Base-by-base conservation (phyloP, 2,797 vertebrate genomes). In the Trachops cirrhosus region DNA sequence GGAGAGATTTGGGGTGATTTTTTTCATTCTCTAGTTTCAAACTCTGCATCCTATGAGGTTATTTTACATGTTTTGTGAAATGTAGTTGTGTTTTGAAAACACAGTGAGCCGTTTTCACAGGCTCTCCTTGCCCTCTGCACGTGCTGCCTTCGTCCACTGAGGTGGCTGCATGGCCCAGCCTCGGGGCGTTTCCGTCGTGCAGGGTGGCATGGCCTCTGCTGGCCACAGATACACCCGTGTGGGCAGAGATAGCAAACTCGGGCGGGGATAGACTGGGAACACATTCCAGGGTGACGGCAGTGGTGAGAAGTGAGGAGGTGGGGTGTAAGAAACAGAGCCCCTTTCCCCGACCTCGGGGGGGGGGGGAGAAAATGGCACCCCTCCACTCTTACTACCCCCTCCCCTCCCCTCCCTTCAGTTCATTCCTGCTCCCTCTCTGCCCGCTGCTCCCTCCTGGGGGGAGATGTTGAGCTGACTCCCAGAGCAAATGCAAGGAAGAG, bases 11-110 rank as follows among this genome's bases (percentile, higher is more conserved):
- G 0, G 29, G 46, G 71, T 7, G 14, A 92, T 86, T 70, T 86
- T 92, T 93, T 75, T 90, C 85, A 67, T 32, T 78, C 93, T 96
- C 88, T 18, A 67, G 37, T 97, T 94, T 97, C 88, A 91, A 84
- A 87, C 82, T 77, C 83, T 54, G 71, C 79, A 54, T 91, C 74
- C 92, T 26, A 50, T 12, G 92, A 96, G 48, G 48, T 46, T 83
- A 68, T 5, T 86, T 75, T 94, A 77, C 74, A 83, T 92, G 44
- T 84, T 91, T 94, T 79, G 90, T 82, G 85, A 80, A 96, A 95
- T 62, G 87, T 82, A 59, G 93, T 92, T 94, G 46, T 37, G 39
- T 59, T 89, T 84, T 93, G 34, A 88, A 89, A 75, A 71, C 54
- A 77, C 39, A 84, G 32, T n/a, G 32, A 85, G 77, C 71, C 6